These are phyloP conservation scores for Leptothorax acervorum DNA, from an alignment of 2,888 invertebrate genomes.

Conservation along the genomic window DNA sequence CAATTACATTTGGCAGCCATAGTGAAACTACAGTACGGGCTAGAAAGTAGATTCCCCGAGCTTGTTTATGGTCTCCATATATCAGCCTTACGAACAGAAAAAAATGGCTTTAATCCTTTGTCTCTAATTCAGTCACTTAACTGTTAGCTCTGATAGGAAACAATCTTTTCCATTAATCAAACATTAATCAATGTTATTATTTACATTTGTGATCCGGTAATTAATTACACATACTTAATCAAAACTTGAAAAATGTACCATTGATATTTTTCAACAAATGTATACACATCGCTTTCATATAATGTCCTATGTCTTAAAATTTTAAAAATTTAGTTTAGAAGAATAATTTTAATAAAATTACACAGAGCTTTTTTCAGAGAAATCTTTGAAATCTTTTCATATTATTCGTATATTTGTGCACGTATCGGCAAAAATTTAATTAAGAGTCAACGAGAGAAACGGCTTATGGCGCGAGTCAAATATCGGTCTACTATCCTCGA, in stretches of 20 bases:
- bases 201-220: neutral
- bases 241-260: neutral
- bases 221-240: neutral
- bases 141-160: slow-evolving; percentile 54
- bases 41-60: slow-evolving; percentile 56
- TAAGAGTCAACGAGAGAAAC: slow-evolving; percentile 20
- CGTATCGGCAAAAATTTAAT: slow-evolving; percentile 28
- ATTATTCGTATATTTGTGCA: neutral
- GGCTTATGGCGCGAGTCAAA: slow-evolving; percentile 13
- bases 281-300: neutral
- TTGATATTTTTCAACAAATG: neutral
- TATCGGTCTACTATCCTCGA: slow-evolving; percentile 30
- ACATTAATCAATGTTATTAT: slow-evolving; percentile 23
- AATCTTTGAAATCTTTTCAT: neutral
- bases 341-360: neutral
- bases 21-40: slow-evolving; percentile 62
- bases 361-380: neutral
- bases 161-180: slow-evolving; percentile 11
- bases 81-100: slow-evolving; percentile 75
- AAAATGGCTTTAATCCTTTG: slow-evolving; percentile 74
- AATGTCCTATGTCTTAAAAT: neutral
- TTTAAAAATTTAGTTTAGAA: neutral
- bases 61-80: slow-evolving; percentile 71
- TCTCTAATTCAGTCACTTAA: slow-evolving; percentile 74
- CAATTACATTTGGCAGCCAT: slow-evolving; percentile 75